Conservation (phyloP, 2,888 invertebrate species). For the Sarcophaga variegata region DNA sequence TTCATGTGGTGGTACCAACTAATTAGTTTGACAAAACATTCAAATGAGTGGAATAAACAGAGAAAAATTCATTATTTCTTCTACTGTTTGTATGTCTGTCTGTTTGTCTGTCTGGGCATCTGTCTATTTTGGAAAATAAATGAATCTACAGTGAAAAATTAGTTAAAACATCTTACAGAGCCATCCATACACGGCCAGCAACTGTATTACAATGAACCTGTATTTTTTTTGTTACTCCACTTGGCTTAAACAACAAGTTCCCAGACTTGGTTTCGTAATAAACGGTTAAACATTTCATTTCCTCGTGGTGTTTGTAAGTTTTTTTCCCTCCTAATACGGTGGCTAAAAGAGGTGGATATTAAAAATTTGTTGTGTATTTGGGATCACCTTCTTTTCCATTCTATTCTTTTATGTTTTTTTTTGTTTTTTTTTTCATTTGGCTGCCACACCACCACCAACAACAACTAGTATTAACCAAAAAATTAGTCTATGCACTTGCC, state of each 20-base stretch:
- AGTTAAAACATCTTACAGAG: conserved; percentile 68
- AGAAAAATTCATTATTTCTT: conserved; percentile 45
- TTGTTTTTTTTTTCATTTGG: no score
- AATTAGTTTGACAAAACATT: conserved; percentile 79
- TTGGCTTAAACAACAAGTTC: conserved; percentile 73
- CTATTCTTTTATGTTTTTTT: no score
- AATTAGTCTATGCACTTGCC: conserved; percentile 58
- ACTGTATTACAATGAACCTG: conserved; percentile 33
- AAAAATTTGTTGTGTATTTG: conserved; percentile 18
- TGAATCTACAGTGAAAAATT: conserved; percentile 75
- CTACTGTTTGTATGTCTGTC: conserved; percentile 10
- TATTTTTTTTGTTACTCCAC: conserved; percentile 22
- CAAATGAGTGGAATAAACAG: conserved; percentile 31
- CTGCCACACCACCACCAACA: no score
- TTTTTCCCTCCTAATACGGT: conserved; percentile 44
- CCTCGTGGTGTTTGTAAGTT: background rate
- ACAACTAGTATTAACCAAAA: background rate
- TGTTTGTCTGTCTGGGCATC: background rate
- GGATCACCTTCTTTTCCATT: conserved; percentile 20
- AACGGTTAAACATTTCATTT: conserved; percentile 23
- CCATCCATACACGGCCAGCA: conserved; percentile 8
- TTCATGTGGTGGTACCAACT: conserved; percentile 74
- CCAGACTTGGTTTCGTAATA: conserved; percentile 66
- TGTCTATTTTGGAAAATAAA: conserved; percentile 63
- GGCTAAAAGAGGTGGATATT: conserved; percentile 64